These are phyloP conservation scores for Neelides folsomi DNA, from an alignment of 2,888 invertebrate species.

Conservation along the genomic window DNA sequence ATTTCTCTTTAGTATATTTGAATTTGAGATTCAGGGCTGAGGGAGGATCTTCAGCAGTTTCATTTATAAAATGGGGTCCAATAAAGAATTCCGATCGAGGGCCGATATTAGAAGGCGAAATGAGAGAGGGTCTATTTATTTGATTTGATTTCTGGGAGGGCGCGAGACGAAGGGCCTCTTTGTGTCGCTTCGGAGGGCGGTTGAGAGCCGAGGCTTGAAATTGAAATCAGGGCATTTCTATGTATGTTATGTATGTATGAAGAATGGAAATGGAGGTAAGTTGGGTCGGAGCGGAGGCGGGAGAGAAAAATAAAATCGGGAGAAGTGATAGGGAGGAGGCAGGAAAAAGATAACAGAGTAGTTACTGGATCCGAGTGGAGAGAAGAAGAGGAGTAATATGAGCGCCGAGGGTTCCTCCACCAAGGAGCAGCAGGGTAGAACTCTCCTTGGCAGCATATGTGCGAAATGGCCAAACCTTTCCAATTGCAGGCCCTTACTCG, in stretches of 20 bases:
- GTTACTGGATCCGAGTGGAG: slow-evolving; percentile 10
- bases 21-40: slow-evolving; percentile 5
- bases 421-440: slow-evolving; percentile 14
- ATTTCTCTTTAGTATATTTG: too few relatives aligned
- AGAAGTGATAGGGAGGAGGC: slow-evolving; percentile 7
- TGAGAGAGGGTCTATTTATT: slow-evolving; percentile 2
- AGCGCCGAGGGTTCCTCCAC: slow-evolving; percentile 22
- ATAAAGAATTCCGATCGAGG: not conserved
- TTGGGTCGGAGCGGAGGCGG: not conserved
- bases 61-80: not conserved
- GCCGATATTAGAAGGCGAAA: slow-evolving; percentile 1
- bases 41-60: slow-evolving; percentile 5
- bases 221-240: not conserved
- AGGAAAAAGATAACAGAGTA: slow-evolving; percentile 21
- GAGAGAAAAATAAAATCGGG: slow-evolving; percentile 6
- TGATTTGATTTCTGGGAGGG: slow-evolving; percentile 1
- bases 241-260: slow-evolving; percentile 6
- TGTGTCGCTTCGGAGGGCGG: too few relatives aligned
- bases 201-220: too few relatives aligned
- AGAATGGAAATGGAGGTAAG: slow-evolving; percentile 1
- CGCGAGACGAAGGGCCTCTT: not conserved
- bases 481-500: slow-evolving; percentile 28
- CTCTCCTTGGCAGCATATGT: slow-evolving; percentile 30
- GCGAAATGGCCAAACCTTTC: slow-evolving; percentile 32
- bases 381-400: slow-evolving; percentile 20